Conservation (phyloP, 2,113 vertebrate species). For the Leucopsar rothschildi region DNA sequence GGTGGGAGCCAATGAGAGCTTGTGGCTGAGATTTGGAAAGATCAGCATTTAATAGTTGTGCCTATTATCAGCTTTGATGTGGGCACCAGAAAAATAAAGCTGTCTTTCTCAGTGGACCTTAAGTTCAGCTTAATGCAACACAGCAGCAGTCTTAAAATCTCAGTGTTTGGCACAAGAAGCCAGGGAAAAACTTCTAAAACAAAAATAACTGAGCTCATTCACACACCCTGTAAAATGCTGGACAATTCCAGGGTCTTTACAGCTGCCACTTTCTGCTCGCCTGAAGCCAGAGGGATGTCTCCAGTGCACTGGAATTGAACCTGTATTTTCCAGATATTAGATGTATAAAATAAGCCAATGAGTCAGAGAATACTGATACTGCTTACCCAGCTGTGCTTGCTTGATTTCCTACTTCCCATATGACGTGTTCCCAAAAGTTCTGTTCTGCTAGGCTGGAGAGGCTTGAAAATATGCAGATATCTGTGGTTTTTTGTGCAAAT, state of each 20-base stretch:
- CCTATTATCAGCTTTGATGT: background rate
- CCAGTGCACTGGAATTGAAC: background rate
- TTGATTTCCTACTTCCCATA: background rate
- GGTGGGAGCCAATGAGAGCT: background rate
- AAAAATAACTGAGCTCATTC: background rate
- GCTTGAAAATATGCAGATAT: background rate
- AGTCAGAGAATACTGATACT: background rate
- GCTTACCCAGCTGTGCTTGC: background rate
- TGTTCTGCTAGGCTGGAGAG: background rate
- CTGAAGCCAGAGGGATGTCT: background rate
- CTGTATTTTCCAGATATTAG: background rate
- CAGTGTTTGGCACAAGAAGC: background rate
- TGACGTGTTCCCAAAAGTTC: background rate
- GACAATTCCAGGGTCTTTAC: background rate
- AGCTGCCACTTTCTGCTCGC: background rate
- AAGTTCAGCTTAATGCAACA: background rate
- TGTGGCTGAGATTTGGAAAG: constrained; percentile 10
- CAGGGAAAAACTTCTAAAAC: background rate
- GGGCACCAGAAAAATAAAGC: background rate
- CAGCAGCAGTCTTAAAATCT: background rate
- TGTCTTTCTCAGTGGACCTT: background rate
- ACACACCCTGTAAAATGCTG: background rate
- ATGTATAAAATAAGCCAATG: background rate
- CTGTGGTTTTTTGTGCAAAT: background rate
- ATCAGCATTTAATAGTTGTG: background rate